Percentiles rank a stretch among this genome's conserved stretches.
Evolutionary conservation across 2,113 vertebrate genomes (phyloP).

Genomic region (Aix galericulata): DNA sequence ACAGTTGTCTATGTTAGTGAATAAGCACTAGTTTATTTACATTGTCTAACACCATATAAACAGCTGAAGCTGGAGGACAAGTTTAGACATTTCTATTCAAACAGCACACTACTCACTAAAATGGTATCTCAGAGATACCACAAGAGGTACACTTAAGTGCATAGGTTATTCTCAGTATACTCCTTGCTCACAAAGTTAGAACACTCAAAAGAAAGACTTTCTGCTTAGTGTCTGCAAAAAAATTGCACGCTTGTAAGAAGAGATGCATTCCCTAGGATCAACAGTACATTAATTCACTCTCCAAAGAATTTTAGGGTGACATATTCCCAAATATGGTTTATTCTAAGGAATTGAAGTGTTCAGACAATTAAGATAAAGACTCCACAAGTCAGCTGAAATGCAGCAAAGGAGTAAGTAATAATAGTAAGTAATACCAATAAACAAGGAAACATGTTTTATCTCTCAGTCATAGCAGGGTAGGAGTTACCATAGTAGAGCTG

Average conservation of each 20-base stretch:
- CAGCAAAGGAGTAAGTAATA: not conserved
- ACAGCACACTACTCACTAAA: not conserved
- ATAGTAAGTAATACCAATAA: not conserved
- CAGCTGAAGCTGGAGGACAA: not conserved
- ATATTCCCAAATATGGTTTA: not conserved
- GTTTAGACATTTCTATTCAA: constrained; percentile 24
- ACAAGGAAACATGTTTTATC: not conserved
- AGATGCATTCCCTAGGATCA: not conserved
- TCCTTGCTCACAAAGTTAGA: not conserved
- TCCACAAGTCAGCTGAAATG: not conserved
- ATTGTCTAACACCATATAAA: not conserved
- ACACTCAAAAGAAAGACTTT: not conserved
- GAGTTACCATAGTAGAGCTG: not conserved
- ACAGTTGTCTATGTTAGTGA: not conserved
- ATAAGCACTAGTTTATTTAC: constrained; percentile 17
- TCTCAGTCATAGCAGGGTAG: not conserved
- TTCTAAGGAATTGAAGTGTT: not conserved
- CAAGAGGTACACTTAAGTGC: not conserved
- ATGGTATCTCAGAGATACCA: not conserved
- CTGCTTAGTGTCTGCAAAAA: not conserved
- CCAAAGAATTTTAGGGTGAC: not conserved
- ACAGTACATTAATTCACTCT: not conserved
- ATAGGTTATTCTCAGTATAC: not conserved
- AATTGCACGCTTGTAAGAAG: not conserved
- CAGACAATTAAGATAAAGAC: not conserved